A percentile compares a stretch with the other conserved stretches of the same genome.
These are phyloP conservation scores for Nasonia oneida DNA, from an alignment of 2,888 invertebrate species.

Conservation along the genomic window DNA sequence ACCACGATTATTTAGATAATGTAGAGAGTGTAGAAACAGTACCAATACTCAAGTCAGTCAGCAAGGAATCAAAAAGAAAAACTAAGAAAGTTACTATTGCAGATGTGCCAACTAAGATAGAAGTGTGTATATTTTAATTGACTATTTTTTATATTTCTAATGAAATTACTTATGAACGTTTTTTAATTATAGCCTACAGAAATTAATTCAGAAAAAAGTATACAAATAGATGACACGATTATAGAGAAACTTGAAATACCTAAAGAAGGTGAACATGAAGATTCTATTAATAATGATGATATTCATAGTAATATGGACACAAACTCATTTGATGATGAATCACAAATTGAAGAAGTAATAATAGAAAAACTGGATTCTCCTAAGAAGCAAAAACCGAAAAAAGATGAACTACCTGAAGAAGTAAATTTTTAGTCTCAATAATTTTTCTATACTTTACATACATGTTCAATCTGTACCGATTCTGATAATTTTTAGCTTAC, in stretches of 20 bases:
- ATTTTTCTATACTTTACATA: not conserved
- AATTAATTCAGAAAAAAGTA: conserved; percentile 11
- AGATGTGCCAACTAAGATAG: conserved; percentile 22
- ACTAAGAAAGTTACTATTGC: conserved; percentile 25
- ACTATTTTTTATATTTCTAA: conserved; percentile 7
- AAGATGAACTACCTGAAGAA: conserved; percentile 27
- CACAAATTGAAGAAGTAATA: conserved; percentile 61
- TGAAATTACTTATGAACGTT: not conserved
- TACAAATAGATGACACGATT: conserved; percentile 31
- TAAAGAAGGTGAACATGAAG: conserved; percentile 24
- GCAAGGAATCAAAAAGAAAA: conserved; percentile 47
- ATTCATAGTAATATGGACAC: conserved; percentile 11
- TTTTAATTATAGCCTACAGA: conserved; percentile 26
- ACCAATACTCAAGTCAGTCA: not conserved
- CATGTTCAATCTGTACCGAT: not conserved
- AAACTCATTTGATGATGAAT: conserved; percentile 34
- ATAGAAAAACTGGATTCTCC: conserved; percentile 48
- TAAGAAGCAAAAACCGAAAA: conserved; percentile 49
- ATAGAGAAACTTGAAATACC: conserved; percentile 21
- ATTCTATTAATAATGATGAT: conserved; percentile 32
- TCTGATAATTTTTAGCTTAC: conserved; percentile 66
- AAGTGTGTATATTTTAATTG: conserved; percentile 37
- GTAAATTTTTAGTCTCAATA: conserved; percentile 29
- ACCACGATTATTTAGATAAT: conserved; percentile 76
- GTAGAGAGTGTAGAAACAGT: conserved; percentile 43